Percentiles rank a stretch among this genome's conserved stretches.
phyloP scores from a whole-genome alignment of 2,797 vertebrate genomes.

The Lagodon rhomboides region DNA sequence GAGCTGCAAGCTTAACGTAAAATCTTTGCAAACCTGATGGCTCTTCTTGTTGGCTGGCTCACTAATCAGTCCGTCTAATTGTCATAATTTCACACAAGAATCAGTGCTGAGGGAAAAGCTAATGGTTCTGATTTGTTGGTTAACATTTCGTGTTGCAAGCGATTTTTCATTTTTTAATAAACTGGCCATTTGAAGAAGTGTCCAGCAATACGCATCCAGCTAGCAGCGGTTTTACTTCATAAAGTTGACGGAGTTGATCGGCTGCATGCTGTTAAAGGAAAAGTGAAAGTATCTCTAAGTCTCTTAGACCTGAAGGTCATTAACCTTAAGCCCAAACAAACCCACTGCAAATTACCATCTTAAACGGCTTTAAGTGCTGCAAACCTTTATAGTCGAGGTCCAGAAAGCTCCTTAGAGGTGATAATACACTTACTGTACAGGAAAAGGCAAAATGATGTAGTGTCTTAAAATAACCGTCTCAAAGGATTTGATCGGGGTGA shows the following conservation, averaged over 20 bases:
- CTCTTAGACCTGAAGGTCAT: not conserved
- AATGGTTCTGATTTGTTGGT: too few species aligned
- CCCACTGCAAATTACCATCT: not conserved
- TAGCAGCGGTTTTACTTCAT: too few species aligned
- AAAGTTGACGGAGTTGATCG: not conserved
- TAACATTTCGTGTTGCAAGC: too few species aligned
- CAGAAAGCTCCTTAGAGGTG: not conserved
- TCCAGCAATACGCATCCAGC: too few species aligned
- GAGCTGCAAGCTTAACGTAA: too few species aligned
- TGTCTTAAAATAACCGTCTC: conserved; percentile 7
- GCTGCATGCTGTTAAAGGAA: not conserved
- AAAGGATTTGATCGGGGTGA: not conserved
- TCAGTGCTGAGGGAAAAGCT: too few species aligned
- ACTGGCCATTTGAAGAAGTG: too few species aligned
- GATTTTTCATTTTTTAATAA: too few species aligned
- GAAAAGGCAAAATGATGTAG: not conserved
- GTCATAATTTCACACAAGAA: too few species aligned
- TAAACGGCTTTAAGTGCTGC: not conserved
- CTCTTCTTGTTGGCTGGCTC: too few species aligned
- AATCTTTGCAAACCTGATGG: too few species aligned
- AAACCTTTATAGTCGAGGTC: conserved; percentile 11
- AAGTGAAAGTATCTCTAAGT: not conserved
- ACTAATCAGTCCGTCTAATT: too few species aligned
- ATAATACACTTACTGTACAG: conserved; percentile 1
- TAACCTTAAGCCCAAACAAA: conserved; percentile 12